These are phyloP conservation scores for Agriotes lineatus DNA, from an alignment of 2,888 invertebrate genomes.

Conservation along the genomic window DNA sequence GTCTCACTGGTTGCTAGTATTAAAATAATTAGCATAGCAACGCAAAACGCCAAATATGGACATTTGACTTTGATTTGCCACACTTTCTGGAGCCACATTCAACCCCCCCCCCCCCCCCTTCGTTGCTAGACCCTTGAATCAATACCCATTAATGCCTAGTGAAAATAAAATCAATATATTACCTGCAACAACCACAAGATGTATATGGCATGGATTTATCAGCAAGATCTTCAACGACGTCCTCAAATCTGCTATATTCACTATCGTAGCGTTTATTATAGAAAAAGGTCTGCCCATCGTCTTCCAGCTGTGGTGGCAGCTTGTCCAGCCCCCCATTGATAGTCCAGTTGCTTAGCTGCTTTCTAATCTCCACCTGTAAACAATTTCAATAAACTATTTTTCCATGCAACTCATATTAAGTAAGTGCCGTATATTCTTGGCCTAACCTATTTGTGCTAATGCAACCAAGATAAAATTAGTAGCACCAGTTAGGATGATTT, in stretches of 20 bases:
- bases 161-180: not conserved
- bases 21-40: too few relatives aligned
- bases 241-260: conserved; percentile 71
- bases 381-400: too few relatives aligned
- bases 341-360: conserved; percentile 73
- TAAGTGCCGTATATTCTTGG: too few relatives aligned
- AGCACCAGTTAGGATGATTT: too few relatives aligned
- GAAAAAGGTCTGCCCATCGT: conserved; percentile 70
- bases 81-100: too few relatives aligned
- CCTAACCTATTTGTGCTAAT: too few relatives aligned
- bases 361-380: conserved; percentile 66
- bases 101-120: too few relatives aligned
- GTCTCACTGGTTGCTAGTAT: too few relatives aligned
- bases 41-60: too few relatives aligned
- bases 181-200: conserved; percentile 71
- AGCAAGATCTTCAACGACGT: conserved; percentile 65
- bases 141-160: not conserved
- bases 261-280: conserved; percentile 66
- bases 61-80: too few relatives aligned
- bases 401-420: not conserved
- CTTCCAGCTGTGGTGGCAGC: conserved; percentile 67
- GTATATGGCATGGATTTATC: conserved; percentile 67
- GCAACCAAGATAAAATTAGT: too few relatives aligned
- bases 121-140: too few relatives aligned
- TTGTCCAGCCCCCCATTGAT: conserved; percentile 73